Evolutionary conservation across 2,888 invertebrate genomes (phyloP).

Genomic region (Lasiommata megera): DNA sequence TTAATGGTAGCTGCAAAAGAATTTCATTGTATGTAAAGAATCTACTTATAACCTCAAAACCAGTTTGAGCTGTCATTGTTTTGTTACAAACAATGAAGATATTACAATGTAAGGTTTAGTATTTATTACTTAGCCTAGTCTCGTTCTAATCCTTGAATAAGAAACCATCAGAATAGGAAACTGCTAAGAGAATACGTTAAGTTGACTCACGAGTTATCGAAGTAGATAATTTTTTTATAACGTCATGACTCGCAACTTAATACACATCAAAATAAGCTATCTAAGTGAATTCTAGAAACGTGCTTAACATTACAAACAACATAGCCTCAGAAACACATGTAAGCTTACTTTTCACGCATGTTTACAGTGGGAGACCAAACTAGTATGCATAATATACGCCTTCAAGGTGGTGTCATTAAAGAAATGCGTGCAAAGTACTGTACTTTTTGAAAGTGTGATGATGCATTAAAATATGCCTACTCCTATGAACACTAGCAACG

Average conservation of each 20-base stretch:
- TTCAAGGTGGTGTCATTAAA: slow-evolving; percentile 65
- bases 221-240: background rate
- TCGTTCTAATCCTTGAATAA: background rate
- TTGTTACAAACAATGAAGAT: slow-evolving; percentile 5
- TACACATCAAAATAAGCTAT: background rate
- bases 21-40: slow-evolving; percentile 1
- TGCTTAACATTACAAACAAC: background rate
- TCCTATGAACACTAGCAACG: background rate
- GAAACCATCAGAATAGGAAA: background rate
- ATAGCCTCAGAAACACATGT: background rate
- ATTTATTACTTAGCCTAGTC: background rate
- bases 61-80: slow-evolving; percentile 1
- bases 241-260: background rate
- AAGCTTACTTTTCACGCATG: background rate
- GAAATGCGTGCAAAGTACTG: slow-evolving; percentile 59
- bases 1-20: too few species aligned
- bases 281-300: slow-evolving; percentile 23
- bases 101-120: background rate
- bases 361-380: slow-evolving; percentile 1
- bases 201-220: background rate
- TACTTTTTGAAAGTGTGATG: slow-evolving; percentile 32
- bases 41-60: slow-evolving; percentile 8
- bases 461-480: slow-evolving; percentile 1
- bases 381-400: slow-evolving; percentile 47
- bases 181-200: background rate